phyloP scores from a whole-genome alignment of 2,797 vertebrate species.

The Spheniscus humboldti region DNA sequence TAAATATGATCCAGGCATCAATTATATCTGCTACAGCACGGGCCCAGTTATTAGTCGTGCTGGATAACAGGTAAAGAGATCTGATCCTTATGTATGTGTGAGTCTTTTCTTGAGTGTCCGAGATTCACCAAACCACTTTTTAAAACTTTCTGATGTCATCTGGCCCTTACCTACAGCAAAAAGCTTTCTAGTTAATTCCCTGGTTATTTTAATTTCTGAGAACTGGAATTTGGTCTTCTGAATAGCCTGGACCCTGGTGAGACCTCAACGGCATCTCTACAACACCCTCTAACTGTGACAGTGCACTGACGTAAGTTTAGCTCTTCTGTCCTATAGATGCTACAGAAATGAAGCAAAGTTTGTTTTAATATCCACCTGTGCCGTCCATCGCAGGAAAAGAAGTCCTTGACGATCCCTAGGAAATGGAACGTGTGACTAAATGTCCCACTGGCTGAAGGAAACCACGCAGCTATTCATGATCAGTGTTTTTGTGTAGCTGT shows the following conservation, averaged over 20 bases:
- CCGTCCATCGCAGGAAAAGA: neutral
- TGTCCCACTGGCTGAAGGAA: neutral
- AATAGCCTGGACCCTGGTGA: neutral
- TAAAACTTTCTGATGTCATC: neutral
- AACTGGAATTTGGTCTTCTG: neutral
- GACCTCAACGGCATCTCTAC: neutral
- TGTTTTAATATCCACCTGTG: neutral
- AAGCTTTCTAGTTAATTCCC: neutral
- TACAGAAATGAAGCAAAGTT: neutral
- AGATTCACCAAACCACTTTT: neutral
- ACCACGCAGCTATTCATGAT: fast-evolving
- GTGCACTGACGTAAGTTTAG: neutral
- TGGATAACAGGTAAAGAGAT: neutral
- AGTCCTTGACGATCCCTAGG: neutral
- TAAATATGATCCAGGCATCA: slow-evolving; percentile 24
- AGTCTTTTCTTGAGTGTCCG: neutral
- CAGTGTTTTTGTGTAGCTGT: neutral
- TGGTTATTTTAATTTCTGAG: neutral
- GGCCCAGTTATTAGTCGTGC: slow-evolving; percentile 8
- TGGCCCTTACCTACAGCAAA: neutral
- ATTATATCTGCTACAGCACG: slow-evolving; percentile 6
- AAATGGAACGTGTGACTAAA: neutral
- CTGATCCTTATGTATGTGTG: fast-evolving
- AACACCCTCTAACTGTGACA: neutral
- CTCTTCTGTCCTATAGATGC: neutral